Percentiles rank a stretch among this genome's conserved stretches.
Conservation (phyloP, 2,888 invertebrate genomes). For the Cordilura impudica region DNA sequence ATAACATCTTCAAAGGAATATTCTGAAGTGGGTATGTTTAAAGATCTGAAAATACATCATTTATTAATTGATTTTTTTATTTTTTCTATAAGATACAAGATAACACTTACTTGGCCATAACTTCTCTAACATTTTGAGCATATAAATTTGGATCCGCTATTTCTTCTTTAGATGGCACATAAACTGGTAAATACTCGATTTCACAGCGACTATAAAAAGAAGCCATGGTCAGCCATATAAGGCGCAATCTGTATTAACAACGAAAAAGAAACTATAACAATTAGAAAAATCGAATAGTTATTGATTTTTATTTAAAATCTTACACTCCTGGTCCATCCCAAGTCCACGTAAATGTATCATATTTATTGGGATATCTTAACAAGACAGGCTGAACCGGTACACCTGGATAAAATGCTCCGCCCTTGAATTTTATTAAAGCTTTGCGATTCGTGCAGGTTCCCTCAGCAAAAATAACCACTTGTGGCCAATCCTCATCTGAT, state of each 20-base stretch:
- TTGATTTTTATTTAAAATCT: constrained; percentile 77
- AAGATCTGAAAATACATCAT: constrained; percentile 81
- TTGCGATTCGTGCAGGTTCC: constrained; percentile 97
- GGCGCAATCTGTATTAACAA: constrained; percentile 82
- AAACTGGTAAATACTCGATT: constrained; percentile 95
- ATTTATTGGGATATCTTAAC: constrained; percentile 92
- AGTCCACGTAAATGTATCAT: constrained; percentile 94
- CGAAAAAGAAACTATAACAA: neutral
- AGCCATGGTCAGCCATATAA: constrained; percentile 92
- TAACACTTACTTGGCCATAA: constrained; percentile 91
- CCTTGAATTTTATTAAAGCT: constrained; percentile 92
- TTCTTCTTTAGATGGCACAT: constrained; percentile 91
- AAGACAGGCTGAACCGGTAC: constrained; percentile 97
- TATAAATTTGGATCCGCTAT: constrained; percentile 91
- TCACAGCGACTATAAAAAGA: constrained; percentile 92
- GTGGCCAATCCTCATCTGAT: constrained; percentile 91
- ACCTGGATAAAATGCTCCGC: constrained; percentile 96
- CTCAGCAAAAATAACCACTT: constrained; percentile 96
- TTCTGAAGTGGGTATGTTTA: constrained; percentile 91
- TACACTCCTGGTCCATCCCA: constrained; percentile 97
- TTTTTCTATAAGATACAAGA: too few relatives aligned
- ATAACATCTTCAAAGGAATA: constrained; percentile 96
- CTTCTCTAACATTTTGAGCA: constrained; percentile 91
- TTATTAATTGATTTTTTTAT: neutral
- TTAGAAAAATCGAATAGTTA: neutral